Percentiles rank a stretch among this genome's conserved stretches.
Evolutionary conservation across 92 coral and sea anemone genomes (phyloP).

Genomic region (Phenganax stokvisi): DNA sequence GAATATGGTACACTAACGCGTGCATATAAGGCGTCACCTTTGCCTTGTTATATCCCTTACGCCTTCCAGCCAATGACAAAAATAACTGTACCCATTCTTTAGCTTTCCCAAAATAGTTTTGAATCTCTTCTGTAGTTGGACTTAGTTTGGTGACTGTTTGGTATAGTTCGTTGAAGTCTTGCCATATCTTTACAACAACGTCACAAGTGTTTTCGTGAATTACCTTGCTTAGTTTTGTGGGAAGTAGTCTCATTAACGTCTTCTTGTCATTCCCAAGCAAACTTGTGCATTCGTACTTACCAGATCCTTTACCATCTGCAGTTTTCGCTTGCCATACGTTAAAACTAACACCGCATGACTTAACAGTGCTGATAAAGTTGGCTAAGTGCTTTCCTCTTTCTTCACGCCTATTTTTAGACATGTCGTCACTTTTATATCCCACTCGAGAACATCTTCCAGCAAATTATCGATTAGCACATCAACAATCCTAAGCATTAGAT

Average conservation of each 20-base stretch:
- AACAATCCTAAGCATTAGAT: neutral
- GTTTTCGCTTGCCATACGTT: neutral
- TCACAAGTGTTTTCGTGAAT: neutral
- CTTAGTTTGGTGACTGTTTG: neutral
- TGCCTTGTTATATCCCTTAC: neutral
- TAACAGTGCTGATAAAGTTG: neutral
- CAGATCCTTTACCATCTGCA: neutral
- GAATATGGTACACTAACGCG: neutral
- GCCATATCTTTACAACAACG: neutral
- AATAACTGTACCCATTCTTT: neutral
- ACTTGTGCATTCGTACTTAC: conserved; percentile 13
- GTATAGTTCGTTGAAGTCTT: neutral
- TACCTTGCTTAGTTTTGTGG: neutral
- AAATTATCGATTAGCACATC: conserved; percentile 9
- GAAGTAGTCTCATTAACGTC: neutral
- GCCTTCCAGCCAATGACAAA: neutral
- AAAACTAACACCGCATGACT: neutral
- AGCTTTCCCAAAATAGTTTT: neutral
- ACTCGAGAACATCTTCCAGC: conserved; percentile 5
- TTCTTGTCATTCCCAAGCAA: conserved; percentile 14
- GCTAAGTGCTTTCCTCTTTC: neutral
- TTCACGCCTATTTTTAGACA: neutral
- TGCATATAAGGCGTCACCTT: neutral
- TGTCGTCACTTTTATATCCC: neutral
- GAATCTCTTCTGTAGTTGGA: neutral